Base-by-base conservation (phyloP, 2,113 vertebrate species). In the Gasterosteus aculeatus region DNA sequence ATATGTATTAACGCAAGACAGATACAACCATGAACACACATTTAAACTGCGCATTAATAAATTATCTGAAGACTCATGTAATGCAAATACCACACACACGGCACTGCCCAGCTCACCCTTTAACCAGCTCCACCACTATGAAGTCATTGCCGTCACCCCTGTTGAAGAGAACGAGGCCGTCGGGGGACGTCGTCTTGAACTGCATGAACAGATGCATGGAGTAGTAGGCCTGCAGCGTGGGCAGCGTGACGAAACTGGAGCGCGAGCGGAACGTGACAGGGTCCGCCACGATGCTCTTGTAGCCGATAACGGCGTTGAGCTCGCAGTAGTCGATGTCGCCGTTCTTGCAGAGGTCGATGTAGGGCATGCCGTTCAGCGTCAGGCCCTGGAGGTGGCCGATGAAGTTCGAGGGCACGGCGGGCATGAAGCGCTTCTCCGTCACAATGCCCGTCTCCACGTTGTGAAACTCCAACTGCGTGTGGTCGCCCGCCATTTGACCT, bases 131-230 rank as follows among this genome's bases (percentile, higher is more conserved):
- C 83, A 99, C 91, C 86, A 99, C 98, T 79, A 99, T 99, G 87
- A 99, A 99, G 93, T 99, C 98, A 82, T 97, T 99, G 85, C 97
- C 98, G 85, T 99, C 98, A 19, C 98, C 98, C 72, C 98, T 95
- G 93, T 99, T 99, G 94, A 94, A 99, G 11, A 99, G 95, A 84
- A 99, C 95, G 51, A 99, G 94, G 80, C 98, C 98, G 75, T 99
- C 98, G 59, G 98, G 94, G 1, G 98, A 99, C 18, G 98, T 99
- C 5, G 97, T 99, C 94, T 99, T 99, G 94, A 99, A 99, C 94
- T 99, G 98, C 95, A 99, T 97, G 93, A 99, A 99, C 86, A 99
- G 97, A 90, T 99, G 98, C 98, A 99, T 99, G 93, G 98, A 98
- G 79, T 98, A 98, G 88, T 99, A 99, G 61, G 98, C 98, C 93